A percentile compares a stretch with the other conserved stretches of the same genome.
Evolutionary conservation across 2,888 invertebrate genomes (phyloP).

Genomic region (Ormia ochracea): DNA sequence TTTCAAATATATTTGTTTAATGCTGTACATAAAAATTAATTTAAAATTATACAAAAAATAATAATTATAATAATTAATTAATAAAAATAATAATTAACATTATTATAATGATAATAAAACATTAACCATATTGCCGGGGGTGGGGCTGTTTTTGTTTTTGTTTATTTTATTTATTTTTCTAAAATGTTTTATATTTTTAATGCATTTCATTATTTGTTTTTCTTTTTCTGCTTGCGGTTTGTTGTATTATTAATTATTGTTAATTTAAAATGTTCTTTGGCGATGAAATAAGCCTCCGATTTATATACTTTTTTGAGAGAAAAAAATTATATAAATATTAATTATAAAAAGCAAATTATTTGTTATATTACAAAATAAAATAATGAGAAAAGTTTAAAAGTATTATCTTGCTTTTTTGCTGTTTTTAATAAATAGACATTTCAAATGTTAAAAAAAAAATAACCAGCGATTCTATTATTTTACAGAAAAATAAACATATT

Average conservation of each 20-base stretch:
- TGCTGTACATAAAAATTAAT: slow-evolving; percentile 62
- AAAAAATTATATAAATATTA: slow-evolving; percentile 61
- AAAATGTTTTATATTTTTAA: slow-evolving; percentile 31
- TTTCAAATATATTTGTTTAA: slow-evolving; percentile 52
- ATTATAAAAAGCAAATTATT: slow-evolving; percentile 59
- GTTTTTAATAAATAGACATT: slow-evolving; percentile 51
- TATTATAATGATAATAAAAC: slow-evolving; percentile 61
- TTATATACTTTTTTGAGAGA: slow-evolving; percentile 70
- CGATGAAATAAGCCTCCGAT: slow-evolving; percentile 77
- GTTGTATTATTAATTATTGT: slow-evolving; percentile 63
- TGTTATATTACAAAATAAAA: slow-evolving; percentile 41
- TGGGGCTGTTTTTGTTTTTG: slow-evolving; percentile 57
- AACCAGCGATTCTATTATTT: slow-evolving; percentile 63
- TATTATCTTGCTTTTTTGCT: too few species aligned
- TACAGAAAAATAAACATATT: slow-evolving; percentile 41
- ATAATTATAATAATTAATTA: slow-evolving; percentile 43
- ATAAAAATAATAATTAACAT: slow-evolving; percentile 59
- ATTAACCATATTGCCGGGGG: slow-evolving; percentile 63
- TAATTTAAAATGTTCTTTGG: slow-evolving; percentile 72
- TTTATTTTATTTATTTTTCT: slow-evolving; percentile 29
- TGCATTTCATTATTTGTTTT: slow-evolving; percentile 38
- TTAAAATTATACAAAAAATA: slow-evolving; percentile 55
- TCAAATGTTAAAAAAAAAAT: slow-evolving; percentile 48
- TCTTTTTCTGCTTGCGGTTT: slow-evolving; percentile 21
- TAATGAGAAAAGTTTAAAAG: slow-evolving; percentile 38